Evolutionary conservation across 2,888 invertebrate genomes (phyloP).

Genomic region (Punctoribates punctum): DNA sequence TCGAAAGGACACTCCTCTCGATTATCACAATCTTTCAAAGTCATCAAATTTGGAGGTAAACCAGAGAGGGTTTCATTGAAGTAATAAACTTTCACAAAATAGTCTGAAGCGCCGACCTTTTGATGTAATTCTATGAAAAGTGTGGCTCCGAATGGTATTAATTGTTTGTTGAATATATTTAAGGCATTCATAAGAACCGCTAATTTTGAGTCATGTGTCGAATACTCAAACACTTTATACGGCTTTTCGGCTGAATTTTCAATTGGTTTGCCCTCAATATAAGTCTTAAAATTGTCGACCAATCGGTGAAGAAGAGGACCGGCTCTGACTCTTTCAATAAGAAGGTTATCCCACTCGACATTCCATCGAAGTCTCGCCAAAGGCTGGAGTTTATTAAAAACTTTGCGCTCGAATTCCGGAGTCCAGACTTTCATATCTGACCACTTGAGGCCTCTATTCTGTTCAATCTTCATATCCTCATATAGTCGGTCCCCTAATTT

Average conservation of each 20-base stretch:
- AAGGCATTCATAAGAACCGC: conserved; percentile 35
- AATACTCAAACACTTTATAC: conserved; percentile 32
- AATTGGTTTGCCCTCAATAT: conserved; percentile 6
- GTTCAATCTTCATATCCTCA: conserved; percentile 29
- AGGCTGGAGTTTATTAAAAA: conserved; percentile 14
- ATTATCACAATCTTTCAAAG: conserved; percentile 34
- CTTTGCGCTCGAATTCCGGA: conserved; percentile 24
- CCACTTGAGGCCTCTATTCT: conserved; percentile 35
- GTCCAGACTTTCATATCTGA: conserved; percentile 19
- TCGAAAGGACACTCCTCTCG: conserved; percentile 10
- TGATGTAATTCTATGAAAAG: conserved; percentile 40
- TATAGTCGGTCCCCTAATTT: conserved; percentile 5
- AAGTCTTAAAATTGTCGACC: background rate
- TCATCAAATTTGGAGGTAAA: conserved; percentile 11
- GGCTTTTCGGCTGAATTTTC: background rate
- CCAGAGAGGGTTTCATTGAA: conserved; percentile 39
- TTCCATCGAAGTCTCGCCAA: conserved; percentile 22
- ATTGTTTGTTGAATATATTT: conserved; percentile 25
- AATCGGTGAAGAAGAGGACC: conserved; percentile 17
- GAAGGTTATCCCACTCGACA: background rate
- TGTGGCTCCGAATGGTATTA: conserved; percentile 38
- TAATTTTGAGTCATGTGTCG: conserved; percentile 42
- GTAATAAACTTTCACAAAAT: conserved; percentile 40
- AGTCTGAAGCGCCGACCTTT: background rate
- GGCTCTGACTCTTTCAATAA: background rate